Base-by-base conservation (phyloP, 1,140 invertebrate genomes). In the Drosophila arizonae region DNA sequence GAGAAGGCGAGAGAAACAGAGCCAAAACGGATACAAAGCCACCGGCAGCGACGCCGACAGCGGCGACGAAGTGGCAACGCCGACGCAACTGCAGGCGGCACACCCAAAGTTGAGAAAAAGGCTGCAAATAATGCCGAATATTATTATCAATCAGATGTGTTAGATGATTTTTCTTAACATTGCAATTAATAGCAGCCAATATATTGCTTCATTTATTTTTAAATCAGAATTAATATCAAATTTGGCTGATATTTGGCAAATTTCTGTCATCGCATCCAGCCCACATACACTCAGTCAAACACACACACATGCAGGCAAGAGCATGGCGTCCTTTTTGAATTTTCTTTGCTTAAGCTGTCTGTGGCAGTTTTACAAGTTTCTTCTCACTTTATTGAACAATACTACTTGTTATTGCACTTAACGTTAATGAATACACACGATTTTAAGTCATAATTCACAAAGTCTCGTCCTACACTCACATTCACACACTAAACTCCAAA, bases 71-170 rank as follows among this genome's bases (percentile, higher is more conserved):
- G 82, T 87, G 82, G 82, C 82, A 87, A 87, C 82, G 82, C 82
- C 82, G 69, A 87, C 82, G 84, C 79, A 88, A 71, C 67, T 73
- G 66, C 81, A 86, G 76, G 82, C 82, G 82, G 82, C 82, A 86
- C 82, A 86, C 82, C 82, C 82, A 87, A 87, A 87, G 87, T 71
- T 82, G 65, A 72, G 56, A 81, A 86, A 82, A 78, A 79, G 76
- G 54, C 57, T 68, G 52, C 72, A 72, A 69, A 36, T 21, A 57
- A 67, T 24, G n/a, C 30, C 36, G 61, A 72, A 65, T 45, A n/a
- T 33, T 55, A 11, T 51, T 17, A 13, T 15, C 24, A 52, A n/a
- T 26, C 67, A 39, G 50, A 26, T 26, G 17, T 51, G 39, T 48
- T 39, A n/a, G 4, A 17, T 43, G 13, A 24, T 28, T 9, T 33